phyloP scores from a whole-genome alignment of 2,888 invertebrate species.

The Eupithecia insigniata region DNA sequence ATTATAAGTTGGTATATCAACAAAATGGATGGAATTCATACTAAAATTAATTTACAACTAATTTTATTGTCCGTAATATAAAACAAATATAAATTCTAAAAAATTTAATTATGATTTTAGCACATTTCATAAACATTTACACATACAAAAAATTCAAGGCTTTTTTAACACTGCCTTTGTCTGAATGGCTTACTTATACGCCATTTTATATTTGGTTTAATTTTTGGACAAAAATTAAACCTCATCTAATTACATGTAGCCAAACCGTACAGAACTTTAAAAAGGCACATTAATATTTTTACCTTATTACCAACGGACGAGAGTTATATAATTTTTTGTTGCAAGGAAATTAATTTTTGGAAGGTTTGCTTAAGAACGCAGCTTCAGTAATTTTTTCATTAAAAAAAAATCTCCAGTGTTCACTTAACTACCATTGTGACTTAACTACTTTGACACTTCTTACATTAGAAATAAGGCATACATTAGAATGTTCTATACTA shows the following conservation, averaged over 20 bases:
- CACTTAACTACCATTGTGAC: conserved; percentile 49
- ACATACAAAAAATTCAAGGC: neutral
- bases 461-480: conserved; percentile 54
- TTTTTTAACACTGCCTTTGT: neutral
- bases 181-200: conserved; percentile 5
- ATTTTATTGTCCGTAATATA: conserved; percentile 62
- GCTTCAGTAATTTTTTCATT: neutral
- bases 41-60: conserved; percentile 56
- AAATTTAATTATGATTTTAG: conserved; percentile 31
- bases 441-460: conserved; percentile 57
- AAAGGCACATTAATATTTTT: neutral
- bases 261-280: neutral
- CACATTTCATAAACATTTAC: conserved; percentile 15
- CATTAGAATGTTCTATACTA: conserved; percentile 49
- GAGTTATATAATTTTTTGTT: neutral
- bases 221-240: neutral
- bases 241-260: neutral
- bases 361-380: neutral
- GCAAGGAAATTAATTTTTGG: neutral
- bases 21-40: conserved; percentile 64
- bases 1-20: conserved; percentile 18
- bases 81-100: conserved; percentile 29
- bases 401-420: conserved; percentile 1
- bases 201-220: neutral
- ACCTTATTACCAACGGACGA: too few relatives aligned